Evolutionary conservation across 2,888 invertebrate genomes (phyloP).

Genomic region (Diarsia dahlii): DNA sequence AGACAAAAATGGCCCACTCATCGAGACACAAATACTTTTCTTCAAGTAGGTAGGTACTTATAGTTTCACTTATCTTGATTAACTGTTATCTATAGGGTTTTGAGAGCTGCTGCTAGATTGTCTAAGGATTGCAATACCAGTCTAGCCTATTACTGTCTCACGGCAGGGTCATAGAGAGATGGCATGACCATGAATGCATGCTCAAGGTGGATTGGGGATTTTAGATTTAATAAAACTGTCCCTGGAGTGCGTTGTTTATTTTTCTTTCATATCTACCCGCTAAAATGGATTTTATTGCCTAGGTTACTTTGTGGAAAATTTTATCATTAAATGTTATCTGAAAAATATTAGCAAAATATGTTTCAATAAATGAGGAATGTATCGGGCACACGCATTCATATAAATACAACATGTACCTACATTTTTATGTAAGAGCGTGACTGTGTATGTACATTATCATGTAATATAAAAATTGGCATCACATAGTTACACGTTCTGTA

Average conservation of each 20-base stretch:
- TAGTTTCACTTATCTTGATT: not conserved
- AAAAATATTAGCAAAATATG: not conserved
- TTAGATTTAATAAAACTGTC: not conserved
- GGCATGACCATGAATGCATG: not conserved
- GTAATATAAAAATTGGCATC: not conserved
- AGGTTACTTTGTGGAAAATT: not conserved
- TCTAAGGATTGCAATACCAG: not conserved
- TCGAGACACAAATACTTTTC: not conserved
- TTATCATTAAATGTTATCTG: not conserved
- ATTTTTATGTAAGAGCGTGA: not conserved
- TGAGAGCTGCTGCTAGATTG: not conserved
- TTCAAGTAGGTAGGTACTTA: not conserved
- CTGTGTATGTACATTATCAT: not conserved
- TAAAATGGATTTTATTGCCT: not conserved
- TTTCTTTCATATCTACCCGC: not conserved
- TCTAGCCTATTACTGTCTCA: not conserved
- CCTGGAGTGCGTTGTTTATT: not conserved
- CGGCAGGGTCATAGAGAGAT: not conserved
- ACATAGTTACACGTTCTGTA: not conserved
- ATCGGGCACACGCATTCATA: not conserved
- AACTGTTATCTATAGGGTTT: no score
- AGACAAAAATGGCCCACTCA: not conserved
- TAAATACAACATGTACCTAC: not conserved
- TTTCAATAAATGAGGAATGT: slow-evolving; percentile 1
- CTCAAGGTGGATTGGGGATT: not conserved